Base-by-base conservation (phyloP, 2,113 vertebrate species). In the Pseudorasbora parva region DNA sequence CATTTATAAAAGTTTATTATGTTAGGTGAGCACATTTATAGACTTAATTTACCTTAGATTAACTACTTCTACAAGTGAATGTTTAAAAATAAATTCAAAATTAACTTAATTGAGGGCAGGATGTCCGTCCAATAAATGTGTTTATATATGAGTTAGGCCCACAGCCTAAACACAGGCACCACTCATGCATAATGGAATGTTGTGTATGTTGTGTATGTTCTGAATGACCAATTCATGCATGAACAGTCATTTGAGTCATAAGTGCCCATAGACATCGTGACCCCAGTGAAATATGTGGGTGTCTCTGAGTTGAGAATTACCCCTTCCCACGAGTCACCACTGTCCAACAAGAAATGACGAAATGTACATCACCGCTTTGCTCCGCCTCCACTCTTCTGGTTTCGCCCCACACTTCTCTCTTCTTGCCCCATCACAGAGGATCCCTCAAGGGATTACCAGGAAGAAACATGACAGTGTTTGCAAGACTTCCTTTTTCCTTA, bases 261-360 rank as follows among this genome's bases (percentile, higher is more conserved):
- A 37, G n/a, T 15, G 30, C 56, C 7, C n/a, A 2, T 4, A 62
- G 4, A 60, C 33, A 43, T 57, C 54, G 11, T 78, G 37, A 78
- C 56, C 56, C 37, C n/a, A 45, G 4, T 62, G 21, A 45, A 45
- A 60, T 45, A 23, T 3, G 56, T 78, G 51, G 30, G 51, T 77
- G 51, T 57, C 9, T 41, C 2, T 25, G 33, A 15, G 25, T 75
- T 75, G 56, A 45, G 56, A 43, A 78, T 5, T 57, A 77, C 54
- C 74, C 74, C 74, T n/a, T 60, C 56, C 37, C 4, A 78, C 56
- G 21, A 37, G 8, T 62, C 76, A 78, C 56, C 14, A 5, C 37
- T 25, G n/a, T 41, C 14, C 37, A 78, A 60, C 56, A 25, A 78
- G 76, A 78, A 78, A 78, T 78, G 12, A 78, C 76, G 23, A 77